These are phyloP conservation scores for Mormyrops attenuatus DNA, from an alignment of 2,797 vertebrate species.

Conservation along the genomic window DNA sequence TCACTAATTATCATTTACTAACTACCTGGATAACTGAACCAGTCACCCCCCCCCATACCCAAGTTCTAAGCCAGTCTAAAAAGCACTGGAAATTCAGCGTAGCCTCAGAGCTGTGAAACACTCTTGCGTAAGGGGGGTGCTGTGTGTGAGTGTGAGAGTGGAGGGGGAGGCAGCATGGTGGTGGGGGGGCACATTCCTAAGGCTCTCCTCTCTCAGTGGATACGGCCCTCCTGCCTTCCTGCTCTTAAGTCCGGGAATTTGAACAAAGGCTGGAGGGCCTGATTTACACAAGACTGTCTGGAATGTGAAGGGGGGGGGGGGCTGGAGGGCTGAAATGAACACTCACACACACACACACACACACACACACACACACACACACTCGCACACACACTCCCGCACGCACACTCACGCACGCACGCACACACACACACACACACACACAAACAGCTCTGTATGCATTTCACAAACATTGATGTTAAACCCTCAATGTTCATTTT, in stretches of 20 bases:
- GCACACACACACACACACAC: constrained; percentile 40
- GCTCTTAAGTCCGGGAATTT: constrained; percentile 18
- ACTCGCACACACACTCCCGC: constrained; percentile 20
- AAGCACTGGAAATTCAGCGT: background rate
- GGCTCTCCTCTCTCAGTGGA: background rate
- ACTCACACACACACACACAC: constrained; percentile 27
- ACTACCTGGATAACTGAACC: background rate
- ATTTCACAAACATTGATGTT: background rate
- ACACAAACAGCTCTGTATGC: background rate
- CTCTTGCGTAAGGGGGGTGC: background rate
- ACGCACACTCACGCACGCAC: background rate
- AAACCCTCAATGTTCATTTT: background rate
- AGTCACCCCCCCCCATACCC: background rate
- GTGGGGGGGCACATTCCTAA: background rate
- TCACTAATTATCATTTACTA: background rate
- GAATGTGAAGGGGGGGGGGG: constrained; percentile 50
- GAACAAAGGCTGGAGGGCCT: constrained; percentile 37
- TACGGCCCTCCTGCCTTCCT: constrained; percentile 17
- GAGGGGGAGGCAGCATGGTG: too few species aligned
- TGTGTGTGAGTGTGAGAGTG: background rate
- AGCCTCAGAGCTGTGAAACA: background rate
- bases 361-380: constrained; percentile 33
- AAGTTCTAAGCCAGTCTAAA: background rate
- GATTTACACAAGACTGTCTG: constrained; percentile 52
- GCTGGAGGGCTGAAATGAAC: background rate